Percentiles rank a stretch among this genome's conserved stretches.
phyloP scores from a whole-genome alignment of 2,113 vertebrate genomes.

The Lethenteron reissneri region DNA sequence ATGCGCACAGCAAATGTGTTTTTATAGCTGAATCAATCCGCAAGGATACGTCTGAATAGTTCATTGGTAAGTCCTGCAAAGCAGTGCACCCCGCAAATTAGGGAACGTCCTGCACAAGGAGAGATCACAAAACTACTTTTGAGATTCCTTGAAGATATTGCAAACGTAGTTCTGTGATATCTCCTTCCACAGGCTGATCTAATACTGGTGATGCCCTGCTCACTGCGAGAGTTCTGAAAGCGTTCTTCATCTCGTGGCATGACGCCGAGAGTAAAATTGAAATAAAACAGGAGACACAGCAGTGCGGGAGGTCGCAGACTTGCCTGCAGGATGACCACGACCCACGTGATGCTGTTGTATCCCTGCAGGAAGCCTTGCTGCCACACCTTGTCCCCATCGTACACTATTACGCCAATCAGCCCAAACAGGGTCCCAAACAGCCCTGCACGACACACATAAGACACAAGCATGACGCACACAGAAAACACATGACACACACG shows the following conservation, averaged over 20 bases:
- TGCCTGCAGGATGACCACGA: slow-evolving; percentile 80
- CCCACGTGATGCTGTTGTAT: slow-evolving; percentile 70
- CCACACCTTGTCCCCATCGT: slow-evolving; percentile 54
- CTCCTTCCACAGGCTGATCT: too few relatives aligned
- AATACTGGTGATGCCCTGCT: too few relatives aligned
- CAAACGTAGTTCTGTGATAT: background rate
- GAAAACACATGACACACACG: too few relatives aligned
- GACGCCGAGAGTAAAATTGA: too few relatives aligned
- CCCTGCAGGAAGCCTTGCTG: slow-evolving; percentile 87
- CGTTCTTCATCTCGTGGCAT: too few relatives aligned
- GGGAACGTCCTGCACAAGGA: background rate
- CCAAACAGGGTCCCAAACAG: slow-evolving; percentile 77
- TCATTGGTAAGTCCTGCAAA: background rate
- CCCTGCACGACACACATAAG: slow-evolving; percentile 23
- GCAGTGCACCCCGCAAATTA: background rate
- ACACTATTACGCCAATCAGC: slow-evolving; percentile 59
- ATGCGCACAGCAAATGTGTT: background rate
- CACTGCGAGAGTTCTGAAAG: too few relatives aligned
- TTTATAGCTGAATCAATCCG: background rate
- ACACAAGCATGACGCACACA: background rate
- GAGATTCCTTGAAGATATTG: background rate
- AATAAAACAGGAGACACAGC: too few relatives aligned
- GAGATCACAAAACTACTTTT: background rate
- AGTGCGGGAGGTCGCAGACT: slow-evolving; percentile 8
- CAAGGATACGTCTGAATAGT: too few relatives aligned